phyloP scores from a whole-genome alignment of 2,888 invertebrate genomes.

The Mystacides longicornis region DNA sequence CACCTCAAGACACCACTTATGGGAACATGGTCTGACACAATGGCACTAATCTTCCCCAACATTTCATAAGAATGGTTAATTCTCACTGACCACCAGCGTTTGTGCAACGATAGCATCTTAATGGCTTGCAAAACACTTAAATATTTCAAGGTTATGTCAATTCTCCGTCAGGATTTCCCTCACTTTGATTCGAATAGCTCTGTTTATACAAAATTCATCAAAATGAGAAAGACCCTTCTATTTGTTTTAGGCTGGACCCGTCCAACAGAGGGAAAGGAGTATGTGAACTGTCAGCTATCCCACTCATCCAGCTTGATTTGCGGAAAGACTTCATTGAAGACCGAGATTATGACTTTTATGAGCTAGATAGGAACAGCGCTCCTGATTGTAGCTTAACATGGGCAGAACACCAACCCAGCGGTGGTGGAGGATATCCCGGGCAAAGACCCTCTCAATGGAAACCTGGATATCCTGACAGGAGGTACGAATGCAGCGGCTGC shows the following conservation, averaged over 20 bases:
- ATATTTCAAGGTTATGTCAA: no score
- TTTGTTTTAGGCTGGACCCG: constrained; percentile 53
- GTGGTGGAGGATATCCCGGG: neutral
- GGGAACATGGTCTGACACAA: no score
- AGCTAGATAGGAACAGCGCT: constrained; percentile 65
- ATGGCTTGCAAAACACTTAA: no score
- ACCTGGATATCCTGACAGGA: constrained; percentile 18
- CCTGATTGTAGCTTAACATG: constrained; percentile 44
- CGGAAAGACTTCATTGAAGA: constrained; percentile 55
- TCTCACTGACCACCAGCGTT: no score
- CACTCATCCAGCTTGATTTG: constrained; percentile 61
- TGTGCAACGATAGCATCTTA: no score
- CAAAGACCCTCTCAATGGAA: constrained; percentile 7
- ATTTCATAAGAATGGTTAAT: no score
- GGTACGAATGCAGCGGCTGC: constrained; percentile 20
- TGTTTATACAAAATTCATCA: no score
- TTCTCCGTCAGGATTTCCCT: no score
- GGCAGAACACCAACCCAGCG: constrained; percentile 13
- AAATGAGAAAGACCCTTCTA: no score
- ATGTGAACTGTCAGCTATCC: constrained; percentile 69
- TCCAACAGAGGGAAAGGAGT: constrained; percentile 65
- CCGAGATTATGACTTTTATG: constrained; percentile 72
- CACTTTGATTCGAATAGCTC: no score
- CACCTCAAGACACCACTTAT: no score
- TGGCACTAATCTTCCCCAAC: no score